phyloP scores from a whole-genome alignment of 1,140 invertebrate species.

The Leptinotarsa texana region DNA sequence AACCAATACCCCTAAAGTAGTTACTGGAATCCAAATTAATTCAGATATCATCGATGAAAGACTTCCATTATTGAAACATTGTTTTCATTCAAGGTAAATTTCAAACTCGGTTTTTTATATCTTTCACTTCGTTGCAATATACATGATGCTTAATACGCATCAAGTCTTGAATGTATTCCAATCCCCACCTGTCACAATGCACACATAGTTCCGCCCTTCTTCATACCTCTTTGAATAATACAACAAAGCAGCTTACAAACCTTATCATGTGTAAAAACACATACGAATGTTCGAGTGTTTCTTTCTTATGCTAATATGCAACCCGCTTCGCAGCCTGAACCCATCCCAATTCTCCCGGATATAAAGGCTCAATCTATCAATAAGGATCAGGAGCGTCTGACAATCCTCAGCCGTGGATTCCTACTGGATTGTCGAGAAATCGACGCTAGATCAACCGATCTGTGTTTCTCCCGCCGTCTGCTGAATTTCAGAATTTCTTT shows the following conservation, averaged over 20 bases:
- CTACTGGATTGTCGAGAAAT: constrained; percentile 40
- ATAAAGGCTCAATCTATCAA: constrained; percentile 38
- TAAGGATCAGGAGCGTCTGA: constrained; percentile 41
- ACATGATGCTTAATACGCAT: too few relatives aligned
- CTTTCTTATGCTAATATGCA: constrained; percentile 41
- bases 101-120: too few relatives aligned
- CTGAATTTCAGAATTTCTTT: constrained; percentile 15
- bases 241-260: constrained; percentile 10
- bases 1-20: too few relatives aligned
- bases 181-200: too few relatives aligned
- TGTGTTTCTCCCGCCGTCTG: constrained; percentile 36
- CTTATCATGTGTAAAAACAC: constrained; percentile 33
- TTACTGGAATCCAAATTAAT: too few relatives aligned
- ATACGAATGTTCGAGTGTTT: constrained; percentile 29
- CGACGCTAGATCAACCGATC: constrained; percentile 36
- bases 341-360: constrained; percentile 26
- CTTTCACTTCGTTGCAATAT: too few relatives aligned
- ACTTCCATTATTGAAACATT: too few relatives aligned
- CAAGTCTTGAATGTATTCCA: too few relatives aligned
- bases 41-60: too few relatives aligned
- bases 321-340: constrained; percentile 27
- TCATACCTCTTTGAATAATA: constrained; percentile 3
- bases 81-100: too few relatives aligned
- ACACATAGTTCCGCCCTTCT: too few relatives aligned
- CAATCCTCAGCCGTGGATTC: constrained; percentile 40